These are phyloP conservation scores for Ramphastos sulfuratus DNA, from an alignment of 2,113 vertebrate species.

Conservation along the genomic window DNA sequence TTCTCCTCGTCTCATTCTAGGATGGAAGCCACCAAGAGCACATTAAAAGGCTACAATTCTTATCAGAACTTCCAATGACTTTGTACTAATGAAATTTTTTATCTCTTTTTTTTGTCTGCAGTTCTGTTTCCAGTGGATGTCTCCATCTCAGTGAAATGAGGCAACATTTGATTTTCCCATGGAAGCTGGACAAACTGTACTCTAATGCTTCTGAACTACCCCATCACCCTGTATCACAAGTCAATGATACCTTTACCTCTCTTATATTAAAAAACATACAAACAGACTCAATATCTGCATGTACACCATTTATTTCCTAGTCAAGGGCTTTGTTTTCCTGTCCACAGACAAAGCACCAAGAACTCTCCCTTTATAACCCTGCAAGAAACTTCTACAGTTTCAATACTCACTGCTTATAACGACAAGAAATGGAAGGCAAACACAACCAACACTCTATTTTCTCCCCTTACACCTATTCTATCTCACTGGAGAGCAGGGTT, in stretches of 20 bases:
- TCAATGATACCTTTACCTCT: rapidly evolving
- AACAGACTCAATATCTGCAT: not conserved
- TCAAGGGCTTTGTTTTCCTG: not conserved
- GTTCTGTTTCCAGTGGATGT: not conserved
- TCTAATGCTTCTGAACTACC: not conserved
- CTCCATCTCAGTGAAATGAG: not conserved
- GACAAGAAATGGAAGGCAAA: not conserved
- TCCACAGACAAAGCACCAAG: not conserved
- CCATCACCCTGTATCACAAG: not conserved
- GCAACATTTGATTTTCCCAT: not conserved
- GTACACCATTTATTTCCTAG: not conserved
- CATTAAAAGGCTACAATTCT: not conserved
- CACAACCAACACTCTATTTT: not conserved
- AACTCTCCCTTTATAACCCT: not conserved
- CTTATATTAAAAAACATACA: not conserved
- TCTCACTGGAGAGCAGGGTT: not conserved
- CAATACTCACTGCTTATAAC: not conserved
- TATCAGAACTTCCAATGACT: not conserved
- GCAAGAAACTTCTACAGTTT: not conserved
- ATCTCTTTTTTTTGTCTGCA: not conserved
- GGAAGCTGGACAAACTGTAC: not conserved
- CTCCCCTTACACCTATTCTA: not conserved
- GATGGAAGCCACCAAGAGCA: not conserved
- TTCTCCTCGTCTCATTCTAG: not conserved
- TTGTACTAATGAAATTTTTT: not conserved